A percentile compares a stretch with the other conserved stretches of the same genome.
phyloP scores from a whole-genome alignment of 2,113 vertebrate species.

The Paramisgurnus dabryanus region DNA sequence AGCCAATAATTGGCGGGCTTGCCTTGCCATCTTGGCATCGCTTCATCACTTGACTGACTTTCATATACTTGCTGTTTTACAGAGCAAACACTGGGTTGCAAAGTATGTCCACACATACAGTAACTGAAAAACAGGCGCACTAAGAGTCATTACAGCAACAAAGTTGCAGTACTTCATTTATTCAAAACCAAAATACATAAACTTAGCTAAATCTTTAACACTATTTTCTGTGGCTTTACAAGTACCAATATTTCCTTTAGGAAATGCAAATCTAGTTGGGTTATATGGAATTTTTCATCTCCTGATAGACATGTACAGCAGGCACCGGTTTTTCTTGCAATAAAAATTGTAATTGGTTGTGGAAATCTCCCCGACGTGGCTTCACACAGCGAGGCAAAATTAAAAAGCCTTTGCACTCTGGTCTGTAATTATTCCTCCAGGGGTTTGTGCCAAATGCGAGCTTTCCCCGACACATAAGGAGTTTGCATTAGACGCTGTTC shows the following conservation, averaged over 20 bases:
- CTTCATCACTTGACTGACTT: no score
- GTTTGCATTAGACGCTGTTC: slow-evolving; percentile 3
- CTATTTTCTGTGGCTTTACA: neutral
- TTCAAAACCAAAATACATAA: neutral
- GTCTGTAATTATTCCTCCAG: slow-evolving; percentile 29
- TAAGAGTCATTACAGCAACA: no score
- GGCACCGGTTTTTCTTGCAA: neutral
- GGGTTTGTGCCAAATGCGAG: neutral
- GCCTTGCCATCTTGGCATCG: no score
- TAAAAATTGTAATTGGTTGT: slow-evolving; percentile 18
- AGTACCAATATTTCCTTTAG: neutral
- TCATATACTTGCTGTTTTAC: no score
- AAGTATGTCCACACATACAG: no score
- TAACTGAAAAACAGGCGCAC: no score
- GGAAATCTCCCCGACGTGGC: slow-evolving; percentile 4
- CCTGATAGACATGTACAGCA: neutral
- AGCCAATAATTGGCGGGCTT: no score
- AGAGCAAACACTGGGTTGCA: no score
- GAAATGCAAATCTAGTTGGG: neutral
- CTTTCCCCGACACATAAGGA: slow-evolving; percentile 4
- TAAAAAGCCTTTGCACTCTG: neutral
- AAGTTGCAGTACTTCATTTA: neutral
- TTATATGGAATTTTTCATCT: neutral
- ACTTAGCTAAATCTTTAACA: neutral
- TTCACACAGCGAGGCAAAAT: slow-evolving; percentile 5